phyloP scores from a whole-genome alignment of 2,797 vertebrate species.

The Anolis apletophallus region DNA sequence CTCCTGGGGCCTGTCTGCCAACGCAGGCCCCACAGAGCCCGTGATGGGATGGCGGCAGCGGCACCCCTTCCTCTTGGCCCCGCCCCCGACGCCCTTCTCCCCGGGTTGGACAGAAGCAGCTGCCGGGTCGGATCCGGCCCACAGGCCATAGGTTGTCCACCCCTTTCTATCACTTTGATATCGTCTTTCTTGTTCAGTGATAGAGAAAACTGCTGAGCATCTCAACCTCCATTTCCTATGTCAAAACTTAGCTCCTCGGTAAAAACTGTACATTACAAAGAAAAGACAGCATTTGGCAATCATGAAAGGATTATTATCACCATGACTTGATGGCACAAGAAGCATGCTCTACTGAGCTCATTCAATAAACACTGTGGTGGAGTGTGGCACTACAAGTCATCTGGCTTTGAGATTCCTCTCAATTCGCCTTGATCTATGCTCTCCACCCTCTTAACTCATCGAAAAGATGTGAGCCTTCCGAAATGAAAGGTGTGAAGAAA shows the following conservation, averaged over 20 bases:
- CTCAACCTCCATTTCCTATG: background rate
- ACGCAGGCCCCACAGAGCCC: no score
- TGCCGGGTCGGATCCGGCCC: no score
- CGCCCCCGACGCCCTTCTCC: no score
- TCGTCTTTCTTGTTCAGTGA: background rate
- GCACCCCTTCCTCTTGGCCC: no score
- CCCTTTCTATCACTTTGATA: background rate
- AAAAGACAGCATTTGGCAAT: background rate
- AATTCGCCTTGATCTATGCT: background rate
- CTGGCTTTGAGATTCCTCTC: background rate
- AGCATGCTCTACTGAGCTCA: background rate
- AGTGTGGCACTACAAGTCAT: background rate
- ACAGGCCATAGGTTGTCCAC: no score
- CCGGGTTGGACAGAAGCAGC: no score
- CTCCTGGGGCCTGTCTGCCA: no score
- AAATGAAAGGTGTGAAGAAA: slow-evolving; percentile 3
- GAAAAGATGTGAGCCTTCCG: background rate
- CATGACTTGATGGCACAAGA: background rate
- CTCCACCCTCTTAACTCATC: background rate
- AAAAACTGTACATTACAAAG: background rate
- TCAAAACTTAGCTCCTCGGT: background rate
- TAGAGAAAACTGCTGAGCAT: background rate
- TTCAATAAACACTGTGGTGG: background rate
- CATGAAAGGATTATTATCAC: slow-evolving; percentile 15
- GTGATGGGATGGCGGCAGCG: no score